A percentile compares a stretch with the other conserved stretches of the same genome.
Evolutionary conservation across 1,140 invertebrate species (phyloP).

Genomic region (Leptinotarsa defecta): DNA sequence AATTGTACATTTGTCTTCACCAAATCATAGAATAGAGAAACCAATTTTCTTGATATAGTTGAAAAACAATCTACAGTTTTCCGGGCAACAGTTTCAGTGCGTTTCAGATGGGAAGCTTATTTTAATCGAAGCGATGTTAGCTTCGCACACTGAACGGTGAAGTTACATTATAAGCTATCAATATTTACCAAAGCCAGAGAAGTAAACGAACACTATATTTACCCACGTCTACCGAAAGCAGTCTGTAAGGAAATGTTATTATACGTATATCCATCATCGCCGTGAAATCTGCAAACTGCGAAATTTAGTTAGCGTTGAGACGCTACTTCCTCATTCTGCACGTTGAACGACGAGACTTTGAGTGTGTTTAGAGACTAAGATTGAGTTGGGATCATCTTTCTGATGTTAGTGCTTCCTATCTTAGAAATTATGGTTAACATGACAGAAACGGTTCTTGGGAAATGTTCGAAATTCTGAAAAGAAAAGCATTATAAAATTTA

Average conservation of each 20-base stretch:
- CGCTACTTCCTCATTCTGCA: background rate
- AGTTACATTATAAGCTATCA: slow-evolving; percentile 4
- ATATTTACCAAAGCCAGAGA: slow-evolving; percentile 13
- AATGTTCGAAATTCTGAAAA: no score
- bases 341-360: background rate
- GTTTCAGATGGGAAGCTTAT: background rate
- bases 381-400: no score
- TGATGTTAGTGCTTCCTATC: no score
- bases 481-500: no score
- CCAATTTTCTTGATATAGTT: no score
- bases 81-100: background rate
- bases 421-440: no score
- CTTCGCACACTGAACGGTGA: background rate
- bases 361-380: background rate
- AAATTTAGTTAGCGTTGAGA: slow-evolving; percentile 15
- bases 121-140: background rate
- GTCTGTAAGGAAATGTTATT: slow-evolving; percentile 1
- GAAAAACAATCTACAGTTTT: no score
- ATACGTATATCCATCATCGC: slow-evolving; percentile 21
- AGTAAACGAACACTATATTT: slow-evolving; percentile 8
- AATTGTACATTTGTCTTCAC: no score
- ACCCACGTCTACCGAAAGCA: background rate
- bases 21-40: no score
- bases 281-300: slow-evolving; percentile 20
- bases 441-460: no score